These are phyloP conservation scores for Anguilla rostrata DNA, from an alignment of 2,113 vertebrate species.

Conservation along the genomic window DNA sequence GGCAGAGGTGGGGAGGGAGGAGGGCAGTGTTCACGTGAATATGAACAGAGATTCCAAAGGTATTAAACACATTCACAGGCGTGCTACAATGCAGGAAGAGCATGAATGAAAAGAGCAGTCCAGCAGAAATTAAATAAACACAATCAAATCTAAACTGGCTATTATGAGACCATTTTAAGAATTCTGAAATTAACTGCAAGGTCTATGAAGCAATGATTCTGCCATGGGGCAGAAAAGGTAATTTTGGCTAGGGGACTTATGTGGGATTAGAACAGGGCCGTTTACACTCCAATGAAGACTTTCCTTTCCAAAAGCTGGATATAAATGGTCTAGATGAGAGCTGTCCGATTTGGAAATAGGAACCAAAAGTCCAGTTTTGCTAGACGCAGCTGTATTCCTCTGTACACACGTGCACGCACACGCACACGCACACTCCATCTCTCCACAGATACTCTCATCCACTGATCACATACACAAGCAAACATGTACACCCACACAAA, in stretches of 20 bases:
- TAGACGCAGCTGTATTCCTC: too few relatives aligned
- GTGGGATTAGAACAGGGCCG: neutral
- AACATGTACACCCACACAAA: neutral
- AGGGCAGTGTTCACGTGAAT: too few relatives aligned
- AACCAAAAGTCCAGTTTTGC: neutral
- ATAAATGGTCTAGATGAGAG: neutral
- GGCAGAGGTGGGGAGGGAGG: too few relatives aligned
- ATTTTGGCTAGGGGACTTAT: neutral
- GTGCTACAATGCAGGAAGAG: neutral
- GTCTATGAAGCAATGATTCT: neutral
- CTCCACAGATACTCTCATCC: constrained; percentile 2
- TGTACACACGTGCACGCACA: too few relatives aligned
- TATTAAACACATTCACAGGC: too few relatives aligned
- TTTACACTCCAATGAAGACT: constrained; percentile 1
- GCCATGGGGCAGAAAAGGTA: neutral
- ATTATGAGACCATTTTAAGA: neutral
- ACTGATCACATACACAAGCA: constrained; percentile 26
- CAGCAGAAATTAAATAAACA: neutral
- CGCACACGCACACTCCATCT: neutral
- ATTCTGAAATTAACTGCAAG: neutral
- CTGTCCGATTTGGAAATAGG: neutral
- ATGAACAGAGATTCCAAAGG: too few relatives aligned
- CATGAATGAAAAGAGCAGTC: neutral
- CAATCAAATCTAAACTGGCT: neutral
- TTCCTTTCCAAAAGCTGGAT: neutral